These are phyloP conservation scores for Listrodromus nycthemerus DNA, from an alignment of 2,888 invertebrate genomes.

Conservation along the genomic window DNA sequence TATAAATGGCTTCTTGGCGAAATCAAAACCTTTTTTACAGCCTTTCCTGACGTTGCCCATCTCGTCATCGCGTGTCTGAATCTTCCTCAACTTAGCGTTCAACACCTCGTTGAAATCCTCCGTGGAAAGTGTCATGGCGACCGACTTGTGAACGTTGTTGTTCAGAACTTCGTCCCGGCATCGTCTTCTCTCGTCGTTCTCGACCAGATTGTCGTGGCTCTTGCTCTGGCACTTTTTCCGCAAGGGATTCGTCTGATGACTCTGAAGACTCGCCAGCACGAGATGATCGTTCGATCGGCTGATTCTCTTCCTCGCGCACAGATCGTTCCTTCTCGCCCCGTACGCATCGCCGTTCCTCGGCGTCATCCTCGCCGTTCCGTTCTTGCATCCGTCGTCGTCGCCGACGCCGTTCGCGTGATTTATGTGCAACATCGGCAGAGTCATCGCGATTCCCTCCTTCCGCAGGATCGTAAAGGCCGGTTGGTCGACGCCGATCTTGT, in stretches of 20 bases:
- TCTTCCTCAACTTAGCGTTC: conserved; percentile 89
- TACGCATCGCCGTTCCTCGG: conserved; percentile 69
- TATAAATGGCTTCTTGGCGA: conserved; percentile 87
- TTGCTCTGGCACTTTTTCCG: conserved; percentile 82
- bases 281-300: conserved; percentile 81
- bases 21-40: conserved; percentile 57
- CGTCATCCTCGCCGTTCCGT: conserved; percentile 23
- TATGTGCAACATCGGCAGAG: conserved; percentile 78
- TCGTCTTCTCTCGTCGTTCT: conserved; percentile 76
- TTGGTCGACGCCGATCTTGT: conserved; percentile 68
- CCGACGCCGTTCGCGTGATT: conserved; percentile 75
- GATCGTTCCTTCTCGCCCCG: conserved; percentile 70
- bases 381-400: conserved; percentile 24
- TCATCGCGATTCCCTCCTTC: conserved; percentile 77
- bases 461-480: conserved; percentile 81
- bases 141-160: conserved; percentile 33
- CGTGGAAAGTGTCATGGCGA: conserved; percentile 83
- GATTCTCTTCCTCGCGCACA: conserved; percentile 76
- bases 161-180: conserved; percentile 62
- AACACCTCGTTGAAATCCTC: conserved; percentile 89
- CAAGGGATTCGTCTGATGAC: conserved; percentile 77
- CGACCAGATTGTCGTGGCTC: conserved; percentile 84
- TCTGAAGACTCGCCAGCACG: conserved; percentile 76
- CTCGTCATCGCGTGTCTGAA: conserved; percentile 87
- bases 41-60: conserved; percentile 68